Base-by-base conservation (phyloP, 2,888 invertebrate genomes). In the Hetaerina titia region DNA sequence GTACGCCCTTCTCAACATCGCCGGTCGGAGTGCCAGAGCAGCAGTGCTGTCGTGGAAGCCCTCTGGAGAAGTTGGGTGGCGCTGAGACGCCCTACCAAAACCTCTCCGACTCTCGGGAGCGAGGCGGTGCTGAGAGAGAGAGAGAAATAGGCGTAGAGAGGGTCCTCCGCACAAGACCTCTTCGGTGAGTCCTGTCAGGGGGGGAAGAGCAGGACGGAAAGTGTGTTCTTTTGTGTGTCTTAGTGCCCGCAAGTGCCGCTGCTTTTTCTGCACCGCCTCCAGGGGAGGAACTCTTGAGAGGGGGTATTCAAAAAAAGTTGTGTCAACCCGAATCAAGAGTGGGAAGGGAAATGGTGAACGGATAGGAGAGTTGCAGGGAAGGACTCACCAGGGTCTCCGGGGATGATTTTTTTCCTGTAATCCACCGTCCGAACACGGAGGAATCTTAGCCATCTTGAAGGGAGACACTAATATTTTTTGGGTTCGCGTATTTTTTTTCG, bases 41-140 rank as follows among this genome's bases (percentile, higher is more conserved):
- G 9, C 92, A 92, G 92, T 92, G 92, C 56, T 25, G 22, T 92
- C 92, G 69, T 31, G 57, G 92, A 69, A 69, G 31, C 92, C 92
- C 92, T 92, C 74, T 56, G 56, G 92, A 92, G 92, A 69, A 60
- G 92, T 69, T 74, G 92, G 92, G 92, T 74, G 92, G 92, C 74
- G 92, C 56, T 57, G 45, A 45, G 45, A 89, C 64, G 64, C 92
- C 56, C 92, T 56, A 31, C 90, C 90, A 64, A 22, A 64, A 63
- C 64, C 64, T 92, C 92, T 92, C 69, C 69, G 58, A 6, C 19
- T 19, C 11, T n/a, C 56, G 15, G 31, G 25, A 17, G 63, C 22
- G 92, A 92, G 92, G 15, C 69, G 19, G 8, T 2, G 19, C n/a
- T 57, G n/a, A 13, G 89, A 45, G 89, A 57, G 56, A 56, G n/a